phyloP scores from a whole-genome alignment of 2,888 invertebrate species.

The Xylota sylvarum region DNA sequence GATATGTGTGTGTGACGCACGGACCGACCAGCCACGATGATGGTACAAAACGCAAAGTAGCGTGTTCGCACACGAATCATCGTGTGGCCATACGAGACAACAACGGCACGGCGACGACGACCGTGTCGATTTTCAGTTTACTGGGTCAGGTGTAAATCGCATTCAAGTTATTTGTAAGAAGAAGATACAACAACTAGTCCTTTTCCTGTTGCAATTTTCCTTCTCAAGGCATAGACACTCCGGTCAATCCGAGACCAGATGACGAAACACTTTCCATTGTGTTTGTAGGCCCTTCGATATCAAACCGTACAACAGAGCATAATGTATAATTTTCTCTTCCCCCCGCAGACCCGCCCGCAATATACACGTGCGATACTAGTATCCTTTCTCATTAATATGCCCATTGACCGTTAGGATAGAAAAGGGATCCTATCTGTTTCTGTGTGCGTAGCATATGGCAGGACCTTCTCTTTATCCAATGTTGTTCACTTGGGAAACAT shows the following conservation, averaged over 20 bases:
- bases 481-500: slow-evolving; percentile 75
- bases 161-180: slow-evolving; percentile 35
- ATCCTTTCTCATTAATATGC: slow-evolving; percentile 64
- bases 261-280: slow-evolving; percentile 65
- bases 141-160: slow-evolving; percentile 75
- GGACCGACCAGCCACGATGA: slow-evolving; percentile 67
- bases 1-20: slow-evolving; percentile 65
- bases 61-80: slow-evolving; percentile 67
- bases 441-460: slow-evolving; percentile 71
- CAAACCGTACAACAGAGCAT: slow-evolving; percentile 56
- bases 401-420: slow-evolving; percentile 65
- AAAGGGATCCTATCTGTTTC: slow-evolving; percentile 55
- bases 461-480: slow-evolving; percentile 50
- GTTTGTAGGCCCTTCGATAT: slow-evolving; percentile 20
- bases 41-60: slow-evolving; percentile 74
- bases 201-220: slow-evolving; percentile 38
- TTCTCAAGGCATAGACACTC: background rate
- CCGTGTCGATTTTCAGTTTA: slow-evolving; percentile 70
- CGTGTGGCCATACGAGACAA: slow-evolving; percentile 51
- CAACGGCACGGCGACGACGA: slow-evolving; percentile 29
- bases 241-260: slow-evolving; percentile 51
- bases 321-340: slow-evolving; percentile 61
- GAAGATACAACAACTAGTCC: slow-evolving; percentile 12
- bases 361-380: slow-evolving; percentile 5
- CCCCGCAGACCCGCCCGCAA: background rate